Evolutionary conservation across 1,140 invertebrate species (phyloP), one percentile per base, ranked within the genome.

Genomic region (Teleogryllus occipitalis): DNA sequence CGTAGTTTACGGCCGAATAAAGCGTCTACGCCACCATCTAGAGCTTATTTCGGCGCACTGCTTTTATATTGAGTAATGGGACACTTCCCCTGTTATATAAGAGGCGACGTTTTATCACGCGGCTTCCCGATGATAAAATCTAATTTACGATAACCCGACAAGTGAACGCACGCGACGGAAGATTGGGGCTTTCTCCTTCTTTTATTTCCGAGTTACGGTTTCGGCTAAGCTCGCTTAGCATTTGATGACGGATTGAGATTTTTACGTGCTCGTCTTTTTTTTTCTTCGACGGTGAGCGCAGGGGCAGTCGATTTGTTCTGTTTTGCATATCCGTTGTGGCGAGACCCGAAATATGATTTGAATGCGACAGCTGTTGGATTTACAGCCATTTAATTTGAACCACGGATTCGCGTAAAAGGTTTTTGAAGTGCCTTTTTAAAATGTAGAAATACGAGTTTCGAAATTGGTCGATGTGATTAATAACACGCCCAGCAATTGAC

Each of bases 361-460:
- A 65, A 65, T 14, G 54, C 54, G 54, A 65, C 54, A 65, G 54
- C 54, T 65, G 54, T 65, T 65, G 54, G 18, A 65, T 65, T 65
- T 65, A 65, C 54, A 14, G 54, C 54, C 54, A 18, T 65, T 65
- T 65, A 65, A 65, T 65, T 65, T 65, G 54, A 10, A 18, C 18
- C 18, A 10, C 54, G 54, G 18, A 18, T 65, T 18, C 54, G 54
- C 10, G 54, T 18, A 65, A 65, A 65, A 18, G 54, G 54, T 65
- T 65, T 65, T 65, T 65, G 54, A 65, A 65, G 54, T 65, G 54
- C 54, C 54, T 65, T 65, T 65, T 65, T 65, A 65, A 65, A 65
- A 65, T 65, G 54, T 65, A 65, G 54, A 65, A 65, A 65, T 65
- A 65, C 54, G 54, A 10, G 54, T 65, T 65, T 65, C 54, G 18